Base-by-base conservation (phyloP, 2,888 invertebrate genomes). In the Orthonevra nobilis region DNA sequence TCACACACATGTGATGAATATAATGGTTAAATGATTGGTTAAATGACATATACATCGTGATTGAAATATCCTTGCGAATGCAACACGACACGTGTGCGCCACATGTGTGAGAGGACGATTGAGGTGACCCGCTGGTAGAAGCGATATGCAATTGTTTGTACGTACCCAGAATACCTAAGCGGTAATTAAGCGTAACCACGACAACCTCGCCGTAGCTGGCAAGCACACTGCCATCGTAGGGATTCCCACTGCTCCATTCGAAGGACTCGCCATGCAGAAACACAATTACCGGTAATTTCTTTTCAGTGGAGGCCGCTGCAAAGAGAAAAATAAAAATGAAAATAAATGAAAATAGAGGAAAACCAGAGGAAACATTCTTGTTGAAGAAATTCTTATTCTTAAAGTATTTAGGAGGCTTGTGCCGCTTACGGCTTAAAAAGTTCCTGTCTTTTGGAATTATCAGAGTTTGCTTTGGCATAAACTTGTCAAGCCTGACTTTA, bases 221-320 rank as follows among this genome's bases (percentile, higher is more conserved):
- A 79, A 99, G 90, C 44, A 98, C 96, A 81, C 97, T 95, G 63
- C 97, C 98, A 87, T 99, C 98, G 90, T 98, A 98, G 3, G 97
- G 95, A 89, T 98, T 98, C 81, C 98, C 98, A 50, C 97, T 96
- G 87, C 97, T 97, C 94, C 97, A 97, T 86, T 96, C 96, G 88
- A 96, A 96, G 56, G 95, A 95, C 87, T 89, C 89, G 61, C 89
- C 89, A 83, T 89, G 89, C 82, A 89, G 86, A 83, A 89, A 89
- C 60, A 89, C 88, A 81, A 89, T 88, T 63, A 89, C 89, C 9
- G 89, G 89, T 64, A 89, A 84, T 84, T 88, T 89, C 82, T 89
- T 89, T 75, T 89, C 89, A 74, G 85, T 86, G 40, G 88, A 86
- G 38, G 85, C 88, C 81, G 88, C 89, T 89, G 82, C 20, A 83